phyloP scores from a whole-genome alignment of 2,113 vertebrate species.

The Geococcyx californianus region DNA sequence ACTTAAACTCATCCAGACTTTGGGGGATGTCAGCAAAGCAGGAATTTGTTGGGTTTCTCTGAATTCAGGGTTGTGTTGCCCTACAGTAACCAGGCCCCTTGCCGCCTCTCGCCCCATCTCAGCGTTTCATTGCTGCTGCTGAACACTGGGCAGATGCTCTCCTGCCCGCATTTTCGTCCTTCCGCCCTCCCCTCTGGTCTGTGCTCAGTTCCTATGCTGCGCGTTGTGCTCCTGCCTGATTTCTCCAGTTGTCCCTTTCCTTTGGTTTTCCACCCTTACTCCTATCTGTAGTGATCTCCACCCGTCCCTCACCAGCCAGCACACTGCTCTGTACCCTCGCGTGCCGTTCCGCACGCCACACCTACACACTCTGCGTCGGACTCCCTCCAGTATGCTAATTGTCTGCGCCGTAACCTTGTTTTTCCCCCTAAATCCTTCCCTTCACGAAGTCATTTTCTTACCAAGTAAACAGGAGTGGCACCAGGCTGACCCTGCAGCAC shows the following conservation, averaged over 20 bases:
- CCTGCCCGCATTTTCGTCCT: neutral
- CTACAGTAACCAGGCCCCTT: neutral
- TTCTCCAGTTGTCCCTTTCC: neutral
- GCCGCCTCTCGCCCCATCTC: neutral
- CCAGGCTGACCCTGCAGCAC: neutral
- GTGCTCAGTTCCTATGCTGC: neutral
- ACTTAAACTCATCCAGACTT: neutral
- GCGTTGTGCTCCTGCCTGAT: neutral
- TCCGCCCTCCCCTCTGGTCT: neutral
- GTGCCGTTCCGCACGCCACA: neutral
- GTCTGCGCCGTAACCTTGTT: neutral
- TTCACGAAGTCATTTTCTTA: neutral
- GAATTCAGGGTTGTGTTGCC: neutral
- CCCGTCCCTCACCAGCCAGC: neutral
- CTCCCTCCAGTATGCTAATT: neutral
- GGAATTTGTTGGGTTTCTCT: neutral
- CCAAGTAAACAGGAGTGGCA: neutral
- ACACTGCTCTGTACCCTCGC: neutral
- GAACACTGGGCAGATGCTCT: neutral
- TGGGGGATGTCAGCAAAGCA: neutral
- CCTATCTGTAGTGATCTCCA: neutral
- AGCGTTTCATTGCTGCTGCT: neutral
- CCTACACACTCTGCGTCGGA: fast-evolving
- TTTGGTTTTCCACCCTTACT: conserved; percentile 9
- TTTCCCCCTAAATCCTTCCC: neutral